These are phyloP conservation scores for Vulpes ferrilata DNA, from an alignment of 2,113 vertebrate species.

Conservation along the genomic window DNA sequence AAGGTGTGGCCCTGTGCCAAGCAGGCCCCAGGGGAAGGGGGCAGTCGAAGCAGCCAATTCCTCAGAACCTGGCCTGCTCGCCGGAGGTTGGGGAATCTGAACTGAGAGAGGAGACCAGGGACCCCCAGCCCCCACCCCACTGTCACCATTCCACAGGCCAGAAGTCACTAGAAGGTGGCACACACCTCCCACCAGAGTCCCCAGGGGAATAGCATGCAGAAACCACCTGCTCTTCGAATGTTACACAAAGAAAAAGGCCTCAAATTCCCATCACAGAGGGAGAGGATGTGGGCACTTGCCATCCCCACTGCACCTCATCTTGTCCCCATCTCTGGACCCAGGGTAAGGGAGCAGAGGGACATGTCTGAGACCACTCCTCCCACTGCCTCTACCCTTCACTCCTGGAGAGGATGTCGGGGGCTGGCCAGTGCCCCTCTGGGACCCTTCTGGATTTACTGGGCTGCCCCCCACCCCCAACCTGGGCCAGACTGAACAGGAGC, in stretches of 20 bases:
- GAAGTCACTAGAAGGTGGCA: background rate
- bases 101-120: background rate
- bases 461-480: background rate
- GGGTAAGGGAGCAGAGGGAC: background rate
- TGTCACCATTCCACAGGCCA: background rate
- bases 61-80: background rate
- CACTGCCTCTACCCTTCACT: background rate
- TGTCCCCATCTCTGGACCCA: background rate
- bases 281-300: background rate
- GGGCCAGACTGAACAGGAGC: background rate
- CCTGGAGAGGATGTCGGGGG: background rate
- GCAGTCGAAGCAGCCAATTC: background rate
- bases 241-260: background rate
- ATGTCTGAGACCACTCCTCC: background rate
- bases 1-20: background rate
- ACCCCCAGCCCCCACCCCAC: accelerated
- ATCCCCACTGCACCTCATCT: too few relatives aligned
- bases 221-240: background rate
- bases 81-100: background rate
- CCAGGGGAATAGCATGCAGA: background rate
- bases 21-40: background rate
- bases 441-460: background rate
- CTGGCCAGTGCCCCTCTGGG: background rate
- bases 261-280: background rate
- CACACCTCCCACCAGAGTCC: background rate